These are phyloP conservation scores for Choreutis nemorana DNA, from an alignment of 2,888 invertebrate species.

Conservation along the genomic window DNA sequence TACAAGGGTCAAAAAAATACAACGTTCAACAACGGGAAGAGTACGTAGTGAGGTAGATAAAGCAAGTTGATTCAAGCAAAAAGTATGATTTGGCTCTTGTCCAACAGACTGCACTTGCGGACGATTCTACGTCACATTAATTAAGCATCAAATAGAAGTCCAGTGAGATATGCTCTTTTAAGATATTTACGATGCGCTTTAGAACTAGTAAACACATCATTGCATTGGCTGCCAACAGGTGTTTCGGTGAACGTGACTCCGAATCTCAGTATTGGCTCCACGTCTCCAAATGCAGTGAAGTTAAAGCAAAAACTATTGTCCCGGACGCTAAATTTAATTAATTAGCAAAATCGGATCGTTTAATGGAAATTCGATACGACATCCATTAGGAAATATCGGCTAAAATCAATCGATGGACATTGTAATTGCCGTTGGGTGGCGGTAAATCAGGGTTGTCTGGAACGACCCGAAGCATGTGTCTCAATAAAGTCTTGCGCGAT, in stretches of 20 bases:
- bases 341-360: no score
- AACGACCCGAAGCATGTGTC: conserved; percentile 28
- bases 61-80: no score
- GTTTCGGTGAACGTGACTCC: no score
- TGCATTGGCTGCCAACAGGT: conserved; percentile 19
- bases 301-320: no score
- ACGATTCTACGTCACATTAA: conserved; percentile 56
- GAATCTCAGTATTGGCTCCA: no score
- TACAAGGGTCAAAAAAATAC: no score
- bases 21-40: no score
- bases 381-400: conserved; percentile 1
- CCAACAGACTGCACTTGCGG: conserved; percentile 49
- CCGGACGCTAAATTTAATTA: no score
- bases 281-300: no score
- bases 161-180: conserved; percentile 21
- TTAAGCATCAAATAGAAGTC: conserved; percentile 53
- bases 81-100: conserved; percentile 45
- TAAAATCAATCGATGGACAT: conserved; percentile 3
- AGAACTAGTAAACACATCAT: conserved; percentile 19
- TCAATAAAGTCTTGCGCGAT: conserved; percentile 30
- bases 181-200: conserved; percentile 25
- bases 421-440: conserved; percentile 17
- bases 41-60: no score
- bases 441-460: conserved; percentile 28
- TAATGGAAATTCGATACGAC: no score